Evolutionary conservation across 1,140 invertebrate genomes (phyloP), one percentile per base, ranked within the genome.

Genomic region (Drosophila sucinea): DNA sequence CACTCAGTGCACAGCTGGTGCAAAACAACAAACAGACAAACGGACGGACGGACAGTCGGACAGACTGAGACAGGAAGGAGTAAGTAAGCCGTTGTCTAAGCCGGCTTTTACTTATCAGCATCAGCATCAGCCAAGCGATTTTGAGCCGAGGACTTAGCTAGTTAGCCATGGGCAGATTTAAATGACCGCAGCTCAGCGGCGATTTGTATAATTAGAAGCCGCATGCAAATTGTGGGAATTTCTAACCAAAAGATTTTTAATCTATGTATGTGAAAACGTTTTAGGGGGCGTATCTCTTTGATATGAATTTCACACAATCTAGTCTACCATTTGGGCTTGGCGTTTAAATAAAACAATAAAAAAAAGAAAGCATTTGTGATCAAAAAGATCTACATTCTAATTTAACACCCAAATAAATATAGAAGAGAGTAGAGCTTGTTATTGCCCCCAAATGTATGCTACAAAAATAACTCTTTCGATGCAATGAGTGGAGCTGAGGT

Each of bases 141-240:
- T 62, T 74, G 44, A 51, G 44, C 44, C 35, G 47, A 60, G 70
- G 79, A 82, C 79, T 66, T 66, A 79, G 57, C 79, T 62, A 89
- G 83, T 83, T 87, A 89, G 84, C 80, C 70, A 83, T 77, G 84
- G 83, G 60, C 84, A 87, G 84, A 89, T 87, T 87, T 87, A 87
- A 87, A 87, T 87, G 79, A 87, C 83, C 83, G 73, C 83, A 87
- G 83, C 79, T 87, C 84, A 87, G 83, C 62, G 57, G 77, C 84
- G 84, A 87, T 87, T 87, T 89, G 76, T 89, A 87, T 87, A 87
- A 87, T 87, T 87, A 87, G 77, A 89, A 87, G 79, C 84, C 83
- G 83, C 84, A 89, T 87, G 83, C 83, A 89, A 87, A 87, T 87
- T 87, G 79, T 87, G 83, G 79, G 83, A 87, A 87, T 69, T 82